phyloP scores from a whole-genome alignment of 1,140 invertebrate genomes.

The Notospermus geniculatus region DNA sequence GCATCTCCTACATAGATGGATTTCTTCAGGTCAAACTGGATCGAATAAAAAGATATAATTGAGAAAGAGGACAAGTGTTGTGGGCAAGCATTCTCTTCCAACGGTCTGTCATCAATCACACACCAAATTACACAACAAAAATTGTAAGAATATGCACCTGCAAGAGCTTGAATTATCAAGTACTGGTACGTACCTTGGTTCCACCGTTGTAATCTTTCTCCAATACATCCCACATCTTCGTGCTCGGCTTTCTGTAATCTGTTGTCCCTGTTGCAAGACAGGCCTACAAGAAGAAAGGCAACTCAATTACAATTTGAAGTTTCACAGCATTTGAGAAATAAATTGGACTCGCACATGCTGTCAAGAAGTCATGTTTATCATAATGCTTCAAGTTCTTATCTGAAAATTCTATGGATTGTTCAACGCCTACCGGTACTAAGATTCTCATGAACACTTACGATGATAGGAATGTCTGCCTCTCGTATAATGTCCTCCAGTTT shows the following conservation, averaged over 20 bases:
- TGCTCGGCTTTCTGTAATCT: slow-evolving; percentile 48
- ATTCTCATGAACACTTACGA: too few species aligned
- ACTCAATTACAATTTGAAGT: neutral
- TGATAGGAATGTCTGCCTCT: slow-evolving; percentile 39
- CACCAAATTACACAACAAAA: too few species aligned
- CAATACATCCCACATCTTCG: slow-evolving; percentile 47
- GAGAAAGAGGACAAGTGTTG: too few species aligned
- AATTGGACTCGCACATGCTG: too few species aligned
- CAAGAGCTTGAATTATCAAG: neutral
- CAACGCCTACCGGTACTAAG: too few species aligned
- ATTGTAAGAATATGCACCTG: neutral
- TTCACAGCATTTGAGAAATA: too few species aligned
- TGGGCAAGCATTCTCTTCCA: too few species aligned
- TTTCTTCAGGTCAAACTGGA: slow-evolving; percentile 33
- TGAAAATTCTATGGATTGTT: too few species aligned
- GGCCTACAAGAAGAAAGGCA: slow-evolving; percentile 27
- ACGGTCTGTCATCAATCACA: too few species aligned
- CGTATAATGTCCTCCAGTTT: slow-evolving; percentile 48
- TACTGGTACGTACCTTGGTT: slow-evolving; percentile 31
- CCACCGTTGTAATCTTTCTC: slow-evolving; percentile 41
- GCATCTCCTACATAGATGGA: slow-evolving; percentile 66
- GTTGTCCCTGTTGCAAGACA: slow-evolving; percentile 48
- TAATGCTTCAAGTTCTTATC: too few species aligned
- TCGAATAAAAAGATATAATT: neutral
- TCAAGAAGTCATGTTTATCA: too few species aligned